Percentiles rank a stretch among this genome's conserved stretches.
These are phyloP conservation scores for Gobionotothen gibberifrons DNA, from an alignment of 2,797 vertebrate genomes.

Conservation along the genomic window DNA sequence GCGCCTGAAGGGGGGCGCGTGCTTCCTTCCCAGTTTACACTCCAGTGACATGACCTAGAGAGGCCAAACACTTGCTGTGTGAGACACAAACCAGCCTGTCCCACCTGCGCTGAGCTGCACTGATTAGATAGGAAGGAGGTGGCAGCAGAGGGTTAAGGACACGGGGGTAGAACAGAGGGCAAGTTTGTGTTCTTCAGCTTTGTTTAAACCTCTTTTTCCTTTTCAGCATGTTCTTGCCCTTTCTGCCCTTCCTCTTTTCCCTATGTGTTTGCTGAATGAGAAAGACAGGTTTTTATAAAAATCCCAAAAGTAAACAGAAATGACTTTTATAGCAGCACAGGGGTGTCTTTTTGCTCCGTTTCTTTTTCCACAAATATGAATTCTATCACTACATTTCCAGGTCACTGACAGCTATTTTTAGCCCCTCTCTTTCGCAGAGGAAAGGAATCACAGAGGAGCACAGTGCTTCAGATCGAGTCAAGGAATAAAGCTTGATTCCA, in stretches of 20 bases:
- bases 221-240: conserved; percentile 34
- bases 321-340: conserved; percentile 35
- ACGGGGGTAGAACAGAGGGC: conserved; percentile 31
- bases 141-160: conserved; percentile 49
- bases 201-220: conserved; percentile 32
- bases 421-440: conserved; percentile 54
- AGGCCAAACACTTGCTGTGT: conserved; percentile 72
- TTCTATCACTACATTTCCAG: conserved; percentile 69
- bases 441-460: conserved; percentile 61
- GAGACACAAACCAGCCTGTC: conserved; percentile 75
- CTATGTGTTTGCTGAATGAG: conserved; percentile 33
- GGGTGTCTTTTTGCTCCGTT: conserved; percentile 48
- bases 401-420: conserved; percentile 76
- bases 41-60: conserved; percentile 70
- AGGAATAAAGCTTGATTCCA: conserved; percentile 57
- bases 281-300: conserved; percentile 30
- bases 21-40: conserved; percentile 75
- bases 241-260: conserved; percentile 24
- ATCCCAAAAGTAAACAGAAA: conserved; percentile 49
- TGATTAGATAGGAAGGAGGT: conserved; percentile 76
- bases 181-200: conserved; percentile 43
- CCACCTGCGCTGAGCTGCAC: conserved; percentile 71
- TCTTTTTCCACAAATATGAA: conserved; percentile 59
- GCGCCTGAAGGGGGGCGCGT: conserved; percentile 68
- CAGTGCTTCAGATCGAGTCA: conserved; percentile 68